Evolutionary conservation across 2,888 invertebrate species (phyloP), one percentile per base, ranked within the genome.

Genomic region (Epistrophe eligans): DNA sequence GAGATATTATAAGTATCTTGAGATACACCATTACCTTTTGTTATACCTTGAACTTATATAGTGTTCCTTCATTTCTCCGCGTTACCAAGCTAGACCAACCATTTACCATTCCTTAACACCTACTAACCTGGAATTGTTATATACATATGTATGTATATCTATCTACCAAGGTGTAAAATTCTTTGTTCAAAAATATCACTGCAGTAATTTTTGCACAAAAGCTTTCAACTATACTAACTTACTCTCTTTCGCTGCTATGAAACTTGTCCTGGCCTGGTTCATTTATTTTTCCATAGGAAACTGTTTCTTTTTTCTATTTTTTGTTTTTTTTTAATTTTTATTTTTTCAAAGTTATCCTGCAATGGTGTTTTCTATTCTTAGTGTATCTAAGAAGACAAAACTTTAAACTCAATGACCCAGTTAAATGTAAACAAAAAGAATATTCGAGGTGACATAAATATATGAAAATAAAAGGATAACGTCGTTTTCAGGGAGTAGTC

Each of bases 161-260:
- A 3, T 24, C n/a, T n/a, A n/a, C 5, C n/a, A 55, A 55, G 52
- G 60, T 77, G 72, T 43, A 28, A 64, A 77, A 32, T 35, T 60
- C 57, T 72, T 60, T 52, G 67, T 70, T 70, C 17, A 55, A 70
- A 70, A 70, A 62, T 66, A 71, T 52, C 66, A 74, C 84, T 80
- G 80, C 80, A 80, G 80, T 84, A 79, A 84, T 76, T 84, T 24
- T 76, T 71, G 71, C 71, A 84, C 80, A 84, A 84, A 77, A 80
- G 80, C 80, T 76, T 67, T 74, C 79, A 70, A 79, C 73, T 24
- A 24, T 28, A 64, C 15, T 67, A 52, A 52, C 52, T 67, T 38
- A 52, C 52, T 24, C 24, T 17, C 52, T 50, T 48, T 52, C 9
- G 13, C 24, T 66, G 48, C 55, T 62, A 64, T 55, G n/a, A 62